phyloP scores from a whole-genome alignment of 2,797 vertebrate genomes.

The Schizopygopsis malacanthus region DNA sequence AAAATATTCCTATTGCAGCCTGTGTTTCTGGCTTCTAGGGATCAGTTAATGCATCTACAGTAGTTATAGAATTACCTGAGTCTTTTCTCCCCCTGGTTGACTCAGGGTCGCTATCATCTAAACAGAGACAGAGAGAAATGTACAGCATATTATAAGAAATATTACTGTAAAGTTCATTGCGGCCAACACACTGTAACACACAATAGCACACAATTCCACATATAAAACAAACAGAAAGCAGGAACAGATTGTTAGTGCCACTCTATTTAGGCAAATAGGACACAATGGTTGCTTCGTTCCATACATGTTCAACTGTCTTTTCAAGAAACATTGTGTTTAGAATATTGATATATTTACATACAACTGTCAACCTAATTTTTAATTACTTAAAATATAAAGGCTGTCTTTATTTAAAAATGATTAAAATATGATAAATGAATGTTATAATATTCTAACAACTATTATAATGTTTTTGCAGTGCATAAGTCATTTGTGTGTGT shows the following conservation, averaged over 20 bases:
- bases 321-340: not conserved
- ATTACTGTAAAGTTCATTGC: constrained; percentile 79
- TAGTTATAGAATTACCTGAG: constrained; percentile 89
- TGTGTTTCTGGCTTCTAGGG: constrained; percentile 10
- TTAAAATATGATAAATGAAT: not conserved
- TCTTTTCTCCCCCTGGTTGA: constrained; percentile 91
- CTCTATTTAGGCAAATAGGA: constrained; percentile 56
- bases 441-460: not conserved
- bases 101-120: constrained; percentile 92
- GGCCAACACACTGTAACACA: constrained; percentile 46
- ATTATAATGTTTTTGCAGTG: not conserved
- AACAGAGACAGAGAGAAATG: constrained; percentile 87
- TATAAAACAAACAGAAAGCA: constrained; percentile 58
- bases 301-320: not conserved
- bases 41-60: constrained; percentile 51
- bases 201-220: constrained; percentile 66
- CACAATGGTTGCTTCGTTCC: not conserved
- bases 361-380: not conserved
- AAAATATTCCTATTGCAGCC: not conserved
- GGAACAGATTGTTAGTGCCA: constrained; percentile 49
- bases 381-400: not conserved
- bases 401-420: not conserved
- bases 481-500: too few relatives aligned
- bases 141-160: constrained; percentile 82
- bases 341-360: not conserved